Evolutionary conservation across 1,140 invertebrate species (phyloP).

Genomic region (Drosophila sproati): DNA sequence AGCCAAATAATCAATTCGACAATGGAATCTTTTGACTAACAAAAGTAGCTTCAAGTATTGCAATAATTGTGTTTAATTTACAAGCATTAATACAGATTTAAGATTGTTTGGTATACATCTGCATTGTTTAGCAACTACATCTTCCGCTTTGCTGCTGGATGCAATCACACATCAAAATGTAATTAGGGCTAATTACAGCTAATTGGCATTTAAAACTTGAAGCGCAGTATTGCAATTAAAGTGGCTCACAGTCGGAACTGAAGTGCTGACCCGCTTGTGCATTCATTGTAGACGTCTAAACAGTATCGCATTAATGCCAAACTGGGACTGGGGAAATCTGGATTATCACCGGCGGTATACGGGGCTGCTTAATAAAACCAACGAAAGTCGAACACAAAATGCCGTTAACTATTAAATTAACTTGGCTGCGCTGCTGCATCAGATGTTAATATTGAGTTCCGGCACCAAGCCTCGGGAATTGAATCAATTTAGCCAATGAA

Average conservation of each 20-base stretch:
- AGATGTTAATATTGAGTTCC: slow-evolving; percentile 2
- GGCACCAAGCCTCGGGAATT: slow-evolving; percentile 38
- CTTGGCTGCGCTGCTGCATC: slow-evolving; percentile 28
- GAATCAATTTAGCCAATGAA: slow-evolving; percentile 69
- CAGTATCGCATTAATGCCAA: background rate
- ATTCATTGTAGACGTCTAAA: background rate
- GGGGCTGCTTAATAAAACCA: slow-evolving; percentile 41
- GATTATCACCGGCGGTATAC: slow-evolving; percentile 24
- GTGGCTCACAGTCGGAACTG: background rate
- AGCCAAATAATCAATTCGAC: too few species aligned
- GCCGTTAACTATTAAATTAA: slow-evolving; percentile 52
- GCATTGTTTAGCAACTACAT: too few species aligned
- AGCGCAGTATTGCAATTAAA: slow-evolving; percentile 18
- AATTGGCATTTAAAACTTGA: slow-evolving; percentile 45
- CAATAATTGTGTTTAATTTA: background rate
- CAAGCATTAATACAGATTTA: background rate
- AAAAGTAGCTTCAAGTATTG: too few species aligned
- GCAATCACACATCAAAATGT: slow-evolving; percentile 47
- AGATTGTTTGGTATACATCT: background rate
- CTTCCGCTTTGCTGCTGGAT: background rate
- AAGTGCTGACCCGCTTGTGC: slow-evolving; percentile 3
- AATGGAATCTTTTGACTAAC: too few species aligned
- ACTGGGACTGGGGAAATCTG: background rate
- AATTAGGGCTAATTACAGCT: slow-evolving; percentile 60
- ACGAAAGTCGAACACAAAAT: slow-evolving; percentile 31